Conservation (phyloP, 2,888 invertebrate species). For the Tortrix viridana region DNA sequence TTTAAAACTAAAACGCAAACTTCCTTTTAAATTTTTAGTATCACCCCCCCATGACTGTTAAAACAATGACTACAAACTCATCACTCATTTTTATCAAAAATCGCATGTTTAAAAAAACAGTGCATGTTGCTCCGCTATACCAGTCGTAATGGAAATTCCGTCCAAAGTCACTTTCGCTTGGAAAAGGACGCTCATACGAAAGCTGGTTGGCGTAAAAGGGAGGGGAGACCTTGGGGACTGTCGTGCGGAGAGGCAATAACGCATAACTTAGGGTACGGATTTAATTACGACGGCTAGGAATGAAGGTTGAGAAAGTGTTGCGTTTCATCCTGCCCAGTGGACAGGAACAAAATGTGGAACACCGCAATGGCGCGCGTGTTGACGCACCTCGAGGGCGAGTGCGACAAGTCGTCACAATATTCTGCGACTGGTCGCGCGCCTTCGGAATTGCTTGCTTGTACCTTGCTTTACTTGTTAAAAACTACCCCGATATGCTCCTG, state of each 20-base stretch:
- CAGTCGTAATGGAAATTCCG: conserved; percentile 43
- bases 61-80: not conserved
- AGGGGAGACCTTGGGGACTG: conserved; percentile 34
- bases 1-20: too few species aligned
- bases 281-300: conserved; percentile 41
- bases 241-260: conserved; percentile 45
- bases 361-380: not conserved
- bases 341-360: not conserved
- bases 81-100: conserved; percentile 15
- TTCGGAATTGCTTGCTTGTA: too few species aligned
- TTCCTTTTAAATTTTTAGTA: too few species aligned
- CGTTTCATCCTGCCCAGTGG: conserved; percentile 20
- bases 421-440: too few species aligned
- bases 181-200: conserved; percentile 29
- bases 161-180: conserved; percentile 42
- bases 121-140: conserved; percentile 42
- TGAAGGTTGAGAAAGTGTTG: conserved; percentile 37
- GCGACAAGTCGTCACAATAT: too few species aligned
- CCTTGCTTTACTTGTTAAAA: too few species aligned
- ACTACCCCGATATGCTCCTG: too few species aligned
- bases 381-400: too few species aligned
- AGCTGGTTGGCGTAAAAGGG: conserved; percentile 21
- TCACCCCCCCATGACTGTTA: too few species aligned
- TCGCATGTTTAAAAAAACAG: conserved; percentile 35
- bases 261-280: conserved; percentile 42